Conservation (phyloP, 2,113 vertebrate species). For the Trematomus loennbergii region DNA sequence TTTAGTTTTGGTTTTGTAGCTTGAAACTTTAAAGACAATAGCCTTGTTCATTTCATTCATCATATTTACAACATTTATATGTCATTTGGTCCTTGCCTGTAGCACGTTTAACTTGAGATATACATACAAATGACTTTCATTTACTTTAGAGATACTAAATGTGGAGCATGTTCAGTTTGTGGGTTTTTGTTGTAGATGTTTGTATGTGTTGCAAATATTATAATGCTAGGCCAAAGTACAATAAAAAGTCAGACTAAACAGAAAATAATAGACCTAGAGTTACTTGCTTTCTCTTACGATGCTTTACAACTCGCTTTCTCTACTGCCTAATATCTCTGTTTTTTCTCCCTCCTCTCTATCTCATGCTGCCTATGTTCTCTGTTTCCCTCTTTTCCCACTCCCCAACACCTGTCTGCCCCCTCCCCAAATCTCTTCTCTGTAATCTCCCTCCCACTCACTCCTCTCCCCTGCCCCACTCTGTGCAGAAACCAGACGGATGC, state of each 20-base stretch:
- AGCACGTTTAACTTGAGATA: slow-evolving; percentile 11
- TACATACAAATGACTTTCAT: slow-evolving; percentile 19
- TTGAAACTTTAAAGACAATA: slow-evolving; percentile 28
- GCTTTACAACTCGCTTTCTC: too few relatives aligned
- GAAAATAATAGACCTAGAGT: too few relatives aligned
- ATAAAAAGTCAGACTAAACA: neutral
- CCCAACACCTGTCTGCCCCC: slow-evolving; percentile 53
- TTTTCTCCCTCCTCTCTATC: slow-evolving; percentile 14
- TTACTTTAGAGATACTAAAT: slow-evolving; percentile 5
- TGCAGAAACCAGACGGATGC: slow-evolving; percentile 75
- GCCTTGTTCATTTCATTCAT: slow-evolving; percentile 6
- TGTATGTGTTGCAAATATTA: neutral
- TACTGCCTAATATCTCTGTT: neutral
- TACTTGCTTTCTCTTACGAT: too few relatives aligned
- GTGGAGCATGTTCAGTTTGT: neutral
- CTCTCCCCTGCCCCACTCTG: slow-evolving; percentile 39
- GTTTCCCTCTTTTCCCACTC: slow-evolving; percentile 46
- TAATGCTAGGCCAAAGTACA: neutral
- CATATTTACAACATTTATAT: slow-evolving; percentile 18
- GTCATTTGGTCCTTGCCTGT: slow-evolving; percentile 10
- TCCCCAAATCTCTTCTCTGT: slow-evolving; percentile 51
- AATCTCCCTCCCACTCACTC: slow-evolving; percentile 60
- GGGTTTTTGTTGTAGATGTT: neutral
- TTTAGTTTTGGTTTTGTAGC: neutral
- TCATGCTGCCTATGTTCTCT: slow-evolving; percentile 35